Evolutionary conservation across 2,888 invertebrate genomes (phyloP).

Genomic region (Ornithoptera alexandrae): DNA sequence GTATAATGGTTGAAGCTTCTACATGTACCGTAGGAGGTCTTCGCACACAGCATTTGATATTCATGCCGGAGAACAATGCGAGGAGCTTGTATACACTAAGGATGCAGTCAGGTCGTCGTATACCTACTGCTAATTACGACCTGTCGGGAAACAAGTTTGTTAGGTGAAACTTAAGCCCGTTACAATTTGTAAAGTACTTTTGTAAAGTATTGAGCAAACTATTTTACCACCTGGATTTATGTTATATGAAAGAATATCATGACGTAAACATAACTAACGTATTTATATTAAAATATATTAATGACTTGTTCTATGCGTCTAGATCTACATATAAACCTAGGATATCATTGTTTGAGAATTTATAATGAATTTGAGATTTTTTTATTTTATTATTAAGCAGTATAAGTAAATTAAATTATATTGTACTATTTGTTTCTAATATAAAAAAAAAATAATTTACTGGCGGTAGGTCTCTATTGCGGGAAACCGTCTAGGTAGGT

Average conservation of each 20-base stretch:
- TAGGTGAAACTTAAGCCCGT: slow-evolving; percentile 18
- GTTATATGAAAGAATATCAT: background rate
- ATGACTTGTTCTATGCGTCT: too few relatives aligned
- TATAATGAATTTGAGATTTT: too few relatives aligned
- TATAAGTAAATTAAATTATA: too few relatives aligned
- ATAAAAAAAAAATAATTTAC: too few relatives aligned
- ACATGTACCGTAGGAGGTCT: slow-evolving; percentile 45
- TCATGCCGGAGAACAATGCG: slow-evolving; percentile 48
- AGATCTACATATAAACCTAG: too few relatives aligned
- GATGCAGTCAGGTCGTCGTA: slow-evolving; percentile 11
- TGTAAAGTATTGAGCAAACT: background rate
- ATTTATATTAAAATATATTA: too few relatives aligned
- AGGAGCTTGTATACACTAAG: slow-evolving; percentile 27
- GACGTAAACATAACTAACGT: background rate
- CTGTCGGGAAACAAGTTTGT: slow-evolving; percentile 17
- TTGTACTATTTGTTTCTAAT: too few relatives aligned
- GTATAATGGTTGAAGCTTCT: slow-evolving; percentile 45
- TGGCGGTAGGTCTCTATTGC: too few relatives aligned
- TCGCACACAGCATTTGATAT: slow-evolving; percentile 60
- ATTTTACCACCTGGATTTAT: background rate
- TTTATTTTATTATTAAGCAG: too few relatives aligned
- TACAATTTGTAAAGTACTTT: too few relatives aligned
- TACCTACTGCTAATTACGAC: slow-evolving; percentile 24
- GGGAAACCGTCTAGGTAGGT: too few relatives aligned
- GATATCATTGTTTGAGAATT: too few relatives aligned